Evolutionary conservation across 2,113 vertebrate species (phyloP).

Genomic region (Pandion haliaetus): DNA sequence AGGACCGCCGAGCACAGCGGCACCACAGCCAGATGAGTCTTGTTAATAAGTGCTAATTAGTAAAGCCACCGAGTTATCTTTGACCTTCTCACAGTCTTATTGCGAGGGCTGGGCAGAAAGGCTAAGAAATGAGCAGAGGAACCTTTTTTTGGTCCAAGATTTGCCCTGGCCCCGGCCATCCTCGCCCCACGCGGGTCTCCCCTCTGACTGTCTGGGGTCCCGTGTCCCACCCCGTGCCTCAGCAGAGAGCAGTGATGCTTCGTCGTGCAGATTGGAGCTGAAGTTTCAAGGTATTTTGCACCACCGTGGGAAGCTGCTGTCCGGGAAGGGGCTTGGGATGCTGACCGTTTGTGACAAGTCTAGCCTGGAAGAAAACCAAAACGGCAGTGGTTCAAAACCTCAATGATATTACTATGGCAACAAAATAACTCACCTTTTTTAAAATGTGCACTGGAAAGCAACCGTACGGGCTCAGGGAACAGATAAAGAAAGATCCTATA

Average conservation of each 20-base stretch:
- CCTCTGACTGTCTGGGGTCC: not conserved
- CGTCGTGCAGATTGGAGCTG: not conserved
- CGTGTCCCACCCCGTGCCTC: rapidly evolving
- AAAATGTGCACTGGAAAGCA: not conserved
- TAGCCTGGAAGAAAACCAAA: not conserved
- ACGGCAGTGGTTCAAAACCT: not conserved
- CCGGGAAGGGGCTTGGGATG: not conserved
- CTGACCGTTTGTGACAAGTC: not conserved
- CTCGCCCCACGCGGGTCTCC: rapidly evolving
- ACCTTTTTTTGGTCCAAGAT: not conserved
- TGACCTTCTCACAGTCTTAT: not conserved
- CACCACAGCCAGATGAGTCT: not conserved
- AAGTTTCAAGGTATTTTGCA: not conserved
- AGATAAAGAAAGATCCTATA: not conserved
- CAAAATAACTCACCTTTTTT: slow-evolving; percentile 52
- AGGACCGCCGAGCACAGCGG: not conserved
- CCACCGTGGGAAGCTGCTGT: not conserved
- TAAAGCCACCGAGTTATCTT: not conserved
- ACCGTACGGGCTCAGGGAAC: not conserved
- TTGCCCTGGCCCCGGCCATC: not conserved
- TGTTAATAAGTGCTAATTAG: not conserved
- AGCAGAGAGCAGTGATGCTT: not conserved
- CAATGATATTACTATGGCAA: slow-evolving; percentile 39
- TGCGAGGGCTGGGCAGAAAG: not conserved
- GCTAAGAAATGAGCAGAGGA: not conserved